Base-by-base conservation (phyloP, 92 coral and sea anemone genomes). In the Pocillopora grandis region DNA sequence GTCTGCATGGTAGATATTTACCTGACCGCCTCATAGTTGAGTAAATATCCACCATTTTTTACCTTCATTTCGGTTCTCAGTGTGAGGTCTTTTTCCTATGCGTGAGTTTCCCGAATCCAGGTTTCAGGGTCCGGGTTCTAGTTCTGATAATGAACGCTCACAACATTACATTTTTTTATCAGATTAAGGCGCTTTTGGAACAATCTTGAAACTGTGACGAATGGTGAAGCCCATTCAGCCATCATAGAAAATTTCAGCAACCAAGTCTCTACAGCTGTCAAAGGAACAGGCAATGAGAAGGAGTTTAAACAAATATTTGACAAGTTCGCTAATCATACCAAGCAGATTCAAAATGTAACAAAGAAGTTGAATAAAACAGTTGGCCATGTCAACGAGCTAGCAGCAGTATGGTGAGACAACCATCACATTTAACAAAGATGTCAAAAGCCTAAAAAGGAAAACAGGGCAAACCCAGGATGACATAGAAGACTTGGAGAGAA, bases 211-310 rank as follows among this genome's bases (percentile, higher is more conserved):
- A 85, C 95, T 13, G 83, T 92, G 14, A 93, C 92, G 68, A 89
- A 82, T 71, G 89, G 91, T 42, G 86, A 87, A 79, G 84, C 95
- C 36, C 97, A 93, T 72, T 91, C 97, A 10, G 91, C 89, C 75
- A 36, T 89, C 55, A 87, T 91, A 49, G 88, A 90, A 67, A 91
- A 89, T 63, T 85, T 93, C 21, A 89, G 91, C 75, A 70, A 78
- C 2, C 89, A 93, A 66, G 76, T 93, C 7, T 60, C 84, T 21
- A 72, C 75, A 27, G 71, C 85, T 37, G 77, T 87, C 27, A 63
- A 81, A 56, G 84, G 76, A 37, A 61, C 67, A 66, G 74, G 66
- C 36, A 64, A 76, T 36, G 58, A 76, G 42, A 19, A 76, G 57
- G 58, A 84, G 19, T 58, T 77, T 76, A 66, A 84, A 67, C 58